A percentile compares a stretch with the other conserved stretches of the same genome.
Conservation (phyloP, 1,140 invertebrate species). For the Onthophagus taurus region DNA sequence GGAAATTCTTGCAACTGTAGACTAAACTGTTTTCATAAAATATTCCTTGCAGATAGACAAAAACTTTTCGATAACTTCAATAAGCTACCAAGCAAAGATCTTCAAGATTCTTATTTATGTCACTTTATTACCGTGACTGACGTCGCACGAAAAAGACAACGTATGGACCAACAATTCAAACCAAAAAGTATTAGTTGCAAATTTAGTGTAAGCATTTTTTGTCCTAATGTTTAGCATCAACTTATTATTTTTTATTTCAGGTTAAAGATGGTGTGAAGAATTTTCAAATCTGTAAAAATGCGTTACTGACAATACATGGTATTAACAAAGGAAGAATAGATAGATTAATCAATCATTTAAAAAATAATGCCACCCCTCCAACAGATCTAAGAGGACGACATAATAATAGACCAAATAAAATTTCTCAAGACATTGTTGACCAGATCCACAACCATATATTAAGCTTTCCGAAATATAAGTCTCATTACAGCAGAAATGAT, state of each 20-base stretch:
- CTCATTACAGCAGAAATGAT: slow-evolving; percentile 2
- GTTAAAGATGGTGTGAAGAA: neutral
- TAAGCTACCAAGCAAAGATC: too few relatives aligned
- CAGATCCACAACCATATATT: neutral
- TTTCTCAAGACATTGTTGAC: neutral
- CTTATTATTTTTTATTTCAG: neutral
- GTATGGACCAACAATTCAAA: neutral
- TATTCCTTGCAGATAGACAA: neutral
- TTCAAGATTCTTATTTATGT: neutral
- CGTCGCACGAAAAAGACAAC: neutral
- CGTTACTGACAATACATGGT: neutral
- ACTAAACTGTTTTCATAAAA: neutral
- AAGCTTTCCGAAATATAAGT: slow-evolving; percentile 2
- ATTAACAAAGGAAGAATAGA: neutral
- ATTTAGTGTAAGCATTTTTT: neutral
- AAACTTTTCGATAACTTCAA: neutral
- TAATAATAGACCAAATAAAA: slow-evolving; percentile 1
- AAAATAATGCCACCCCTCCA: slow-evolving; percentile 1
- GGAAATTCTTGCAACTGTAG: neutral
- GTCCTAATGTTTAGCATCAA: neutral
- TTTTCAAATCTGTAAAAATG: slow-evolving; percentile 1
- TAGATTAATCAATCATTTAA: neutral
- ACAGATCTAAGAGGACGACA: neutral
- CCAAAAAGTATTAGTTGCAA: neutral
- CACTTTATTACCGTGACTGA: neutral